Conservation (phyloP, 2,797 vertebrate species). For the Nyctalus aviator region DNA sequence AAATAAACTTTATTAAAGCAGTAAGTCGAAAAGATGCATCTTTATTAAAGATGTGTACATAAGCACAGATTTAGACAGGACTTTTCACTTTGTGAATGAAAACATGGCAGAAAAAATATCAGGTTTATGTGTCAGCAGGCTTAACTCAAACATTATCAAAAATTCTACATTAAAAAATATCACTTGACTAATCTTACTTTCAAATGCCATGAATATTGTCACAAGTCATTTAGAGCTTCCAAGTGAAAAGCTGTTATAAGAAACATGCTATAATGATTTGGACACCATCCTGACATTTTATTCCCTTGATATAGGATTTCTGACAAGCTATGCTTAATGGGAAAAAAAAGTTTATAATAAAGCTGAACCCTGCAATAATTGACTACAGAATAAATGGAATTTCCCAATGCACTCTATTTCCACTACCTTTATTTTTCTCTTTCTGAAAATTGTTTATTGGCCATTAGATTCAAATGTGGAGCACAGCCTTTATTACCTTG, state of each 20-base stretch:
- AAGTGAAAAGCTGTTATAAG: constrained; percentile 71
- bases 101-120: constrained; percentile 24
- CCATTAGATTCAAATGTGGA: constrained; percentile 81
- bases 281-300: constrained; percentile 79
- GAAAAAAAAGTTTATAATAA: constrained; percentile 73
- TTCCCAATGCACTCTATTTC: constrained; percentile 75
- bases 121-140: constrained; percentile 47
- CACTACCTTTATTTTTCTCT: constrained; percentile 76
- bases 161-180: constrained; percentile 79
- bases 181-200: constrained; percentile 81
- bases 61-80: constrained; percentile 32
- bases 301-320: constrained; percentile 80
- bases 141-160: constrained; percentile 72
- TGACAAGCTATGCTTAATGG: constrained; percentile 74
- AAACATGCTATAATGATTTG: constrained; percentile 75
- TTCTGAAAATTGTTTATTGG: constrained; percentile 79
- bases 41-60: background rate
- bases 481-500: constrained; percentile 81
- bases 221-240: constrained; percentile 78
- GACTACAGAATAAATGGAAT: constrained; percentile 78
- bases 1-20: constrained; percentile 15
- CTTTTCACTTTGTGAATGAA: constrained; percentile 69
- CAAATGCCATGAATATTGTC: constrained; percentile 80
- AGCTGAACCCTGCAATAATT: constrained; percentile 79
- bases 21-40: too few relatives aligned